phyloP scores from a whole-genome alignment of 2,113 vertebrate species.

The Phrynocephalus versicolor region DNA sequence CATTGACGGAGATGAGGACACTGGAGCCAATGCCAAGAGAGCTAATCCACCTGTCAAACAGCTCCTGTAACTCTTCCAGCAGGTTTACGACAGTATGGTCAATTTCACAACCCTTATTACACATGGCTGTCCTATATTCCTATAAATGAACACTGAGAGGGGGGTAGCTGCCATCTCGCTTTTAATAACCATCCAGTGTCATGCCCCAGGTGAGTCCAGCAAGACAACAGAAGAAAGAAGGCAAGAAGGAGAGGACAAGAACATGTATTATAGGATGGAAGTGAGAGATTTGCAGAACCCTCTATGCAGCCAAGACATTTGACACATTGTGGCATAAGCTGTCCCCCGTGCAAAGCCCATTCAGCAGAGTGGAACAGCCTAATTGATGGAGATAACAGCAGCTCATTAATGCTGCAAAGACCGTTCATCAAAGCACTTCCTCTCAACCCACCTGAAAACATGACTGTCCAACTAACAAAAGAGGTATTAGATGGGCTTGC shows the following conservation, averaged over 20 bases:
- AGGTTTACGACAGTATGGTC: conserved; percentile 23
- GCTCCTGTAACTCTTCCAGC: conserved; percentile 52
- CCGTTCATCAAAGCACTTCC: not conserved
- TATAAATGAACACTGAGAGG: conserved; percentile 24
- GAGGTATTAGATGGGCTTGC: not conserved
- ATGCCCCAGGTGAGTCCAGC: not conserved
- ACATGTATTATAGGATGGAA: conserved; percentile 26
- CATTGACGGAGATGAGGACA: conserved; percentile 33
- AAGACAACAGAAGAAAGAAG: not conserved
- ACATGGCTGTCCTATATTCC: conserved; percentile 43
- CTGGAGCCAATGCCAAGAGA: conserved; percentile 38
- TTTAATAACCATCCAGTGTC: conserved; percentile 4
- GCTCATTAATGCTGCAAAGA: not conserved
- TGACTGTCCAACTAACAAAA: not conserved
- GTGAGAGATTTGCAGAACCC: conserved; percentile 10
- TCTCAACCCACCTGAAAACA: not conserved
- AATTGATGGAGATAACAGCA: not conserved
- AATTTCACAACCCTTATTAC: conserved; percentile 19
- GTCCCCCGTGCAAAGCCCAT: not conserved
- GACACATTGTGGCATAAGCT: not conserved
- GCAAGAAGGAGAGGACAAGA: not conserved
- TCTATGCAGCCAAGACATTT: not conserved
- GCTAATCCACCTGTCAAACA: conserved; percentile 57
- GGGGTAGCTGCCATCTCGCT: conserved; percentile 26
- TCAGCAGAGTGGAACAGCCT: not conserved